Evolutionary conservation across 2,888 invertebrate species (phyloP).

Genomic region (Nymphalis c-album): DNA sequence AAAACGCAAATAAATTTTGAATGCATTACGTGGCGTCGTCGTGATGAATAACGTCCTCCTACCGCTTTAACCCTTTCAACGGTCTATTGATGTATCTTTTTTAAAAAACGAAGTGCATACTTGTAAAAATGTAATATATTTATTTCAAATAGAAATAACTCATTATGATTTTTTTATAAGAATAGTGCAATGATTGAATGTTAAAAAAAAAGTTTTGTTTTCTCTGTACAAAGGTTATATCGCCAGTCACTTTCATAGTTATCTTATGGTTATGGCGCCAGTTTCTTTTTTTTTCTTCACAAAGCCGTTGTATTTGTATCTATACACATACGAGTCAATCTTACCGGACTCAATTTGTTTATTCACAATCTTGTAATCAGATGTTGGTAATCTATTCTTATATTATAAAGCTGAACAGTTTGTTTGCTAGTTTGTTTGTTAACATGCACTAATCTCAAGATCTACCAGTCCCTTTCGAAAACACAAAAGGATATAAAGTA

Average conservation of each 20-base stretch:
- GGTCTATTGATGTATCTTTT: conserved; percentile 34
- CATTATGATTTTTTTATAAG: background rate
- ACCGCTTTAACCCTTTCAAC: conserved; percentile 63
- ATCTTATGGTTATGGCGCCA: conserved; percentile 15
- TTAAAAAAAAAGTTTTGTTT: background rate
- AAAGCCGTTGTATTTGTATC: conserved; percentile 8
- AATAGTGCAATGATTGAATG: background rate
- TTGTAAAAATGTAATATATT: conserved; percentile 19
- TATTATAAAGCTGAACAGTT: no score
- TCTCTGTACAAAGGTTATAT: conserved; percentile 3
- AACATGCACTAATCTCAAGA: no score
- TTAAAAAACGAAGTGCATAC: conserved; percentile 21
- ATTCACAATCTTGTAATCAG: conserved; percentile 47
- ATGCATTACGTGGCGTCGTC: conserved; percentile 63
- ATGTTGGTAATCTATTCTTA: conserved; percentile 31
- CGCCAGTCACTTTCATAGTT: conserved; percentile 1
- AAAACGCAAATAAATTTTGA: conserved; percentile 76
- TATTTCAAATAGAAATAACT: background rate
- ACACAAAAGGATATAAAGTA: no score
- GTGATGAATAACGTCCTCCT: conserved; percentile 71
- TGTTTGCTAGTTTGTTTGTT: no score
- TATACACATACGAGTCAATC: conserved; percentile 19
- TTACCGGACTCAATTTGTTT: conserved; percentile 45
- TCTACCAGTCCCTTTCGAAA: no score
- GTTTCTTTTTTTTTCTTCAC: conserved; percentile 13